phyloP scores from a whole-genome alignment of 2,113 vertebrate genomes.

The Percina caprodes region DNA sequence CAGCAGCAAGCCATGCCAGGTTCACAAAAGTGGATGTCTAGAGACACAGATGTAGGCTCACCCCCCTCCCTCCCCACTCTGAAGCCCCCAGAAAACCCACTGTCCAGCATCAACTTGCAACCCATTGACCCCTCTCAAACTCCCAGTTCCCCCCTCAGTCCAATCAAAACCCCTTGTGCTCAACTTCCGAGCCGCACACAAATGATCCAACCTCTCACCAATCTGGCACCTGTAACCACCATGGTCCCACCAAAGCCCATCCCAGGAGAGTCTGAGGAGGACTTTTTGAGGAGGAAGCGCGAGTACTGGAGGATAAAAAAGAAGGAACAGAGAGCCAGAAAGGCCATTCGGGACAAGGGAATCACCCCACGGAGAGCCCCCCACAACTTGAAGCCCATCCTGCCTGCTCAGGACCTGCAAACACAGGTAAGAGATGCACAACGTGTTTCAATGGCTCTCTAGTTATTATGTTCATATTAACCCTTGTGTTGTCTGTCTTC shows the following conservation, averaged over 20 bases:
- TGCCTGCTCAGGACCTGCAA: slow-evolving; percentile 36
- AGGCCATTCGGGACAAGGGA: slow-evolving; percentile 74
- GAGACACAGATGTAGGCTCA: slow-evolving; percentile 16
- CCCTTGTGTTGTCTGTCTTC: too few species aligned
- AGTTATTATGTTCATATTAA: background rate
- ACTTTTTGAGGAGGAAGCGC: slow-evolving; percentile 79
- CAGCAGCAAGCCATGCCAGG: background rate
- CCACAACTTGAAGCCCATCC: slow-evolving; percentile 49
- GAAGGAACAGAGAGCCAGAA: slow-evolving; percentile 85
- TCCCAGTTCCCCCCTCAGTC: slow-evolving; percentile 5
- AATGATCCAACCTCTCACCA: background rate
- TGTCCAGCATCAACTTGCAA: slow-evolving; percentile 67
- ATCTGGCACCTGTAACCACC: slow-evolving; percentile 12
- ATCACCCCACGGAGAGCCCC: slow-evolving; percentile 9
- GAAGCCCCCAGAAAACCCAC: slow-evolving; percentile 69
- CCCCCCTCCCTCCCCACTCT: slow-evolving; percentile 25
- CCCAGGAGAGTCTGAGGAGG: slow-evolving; percentile 75
- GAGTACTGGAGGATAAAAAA: slow-evolving; percentile 87
- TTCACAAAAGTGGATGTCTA: slow-evolving; percentile 40
- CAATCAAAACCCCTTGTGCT: slow-evolving; percentile 26
- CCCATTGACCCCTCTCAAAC: slow-evolving; percentile 51
- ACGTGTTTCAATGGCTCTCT: background rate
- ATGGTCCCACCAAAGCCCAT: slow-evolving; percentile 74
- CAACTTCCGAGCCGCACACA: slow-evolving; percentile 21
- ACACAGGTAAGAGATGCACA: slow-evolving; percentile 36